These are phyloP conservation scores for Astreopora myriophthalma DNA, from an alignment of 64 coral and sea anemone species.

Conservation along the genomic window DNA sequence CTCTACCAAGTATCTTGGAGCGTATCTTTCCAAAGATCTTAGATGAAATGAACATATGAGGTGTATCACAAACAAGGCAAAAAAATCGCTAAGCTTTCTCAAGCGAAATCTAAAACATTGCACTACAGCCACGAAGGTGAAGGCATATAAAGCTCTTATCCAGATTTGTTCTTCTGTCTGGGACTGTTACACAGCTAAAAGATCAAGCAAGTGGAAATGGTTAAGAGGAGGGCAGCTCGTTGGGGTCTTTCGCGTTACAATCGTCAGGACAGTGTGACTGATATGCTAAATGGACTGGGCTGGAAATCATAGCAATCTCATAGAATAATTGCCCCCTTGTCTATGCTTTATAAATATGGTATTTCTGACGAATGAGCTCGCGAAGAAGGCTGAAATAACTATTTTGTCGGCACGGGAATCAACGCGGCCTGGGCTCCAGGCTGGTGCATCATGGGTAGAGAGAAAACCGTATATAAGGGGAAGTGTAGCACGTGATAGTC, in stretches of 20 bases:
- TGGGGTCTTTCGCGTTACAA: neutral
- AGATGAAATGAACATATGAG: slow-evolving; percentile 46
- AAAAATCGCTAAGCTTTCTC: too few relatives aligned
- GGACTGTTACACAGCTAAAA: too few relatives aligned
- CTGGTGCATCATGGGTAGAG: too few relatives aligned
- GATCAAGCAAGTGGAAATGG: too few relatives aligned
- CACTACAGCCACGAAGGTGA: neutral
- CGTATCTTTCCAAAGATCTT: slow-evolving; percentile 49
- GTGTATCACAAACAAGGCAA: neutral
- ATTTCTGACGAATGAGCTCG: too few relatives aligned
- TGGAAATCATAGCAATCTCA: neutral
- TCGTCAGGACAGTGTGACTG: neutral
- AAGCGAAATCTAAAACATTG: neutral
- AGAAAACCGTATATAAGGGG: too few relatives aligned
- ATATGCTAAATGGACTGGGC: neutral
- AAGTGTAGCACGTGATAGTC: too few relatives aligned
- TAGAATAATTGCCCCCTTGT: neutral
- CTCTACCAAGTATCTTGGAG: slow-evolving; percentile 44
- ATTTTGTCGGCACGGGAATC: too few relatives aligned
- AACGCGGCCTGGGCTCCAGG: too few relatives aligned
- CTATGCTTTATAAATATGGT: too few relatives aligned
- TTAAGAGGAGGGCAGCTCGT: neutral
- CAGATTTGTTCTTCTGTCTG: too few relatives aligned
- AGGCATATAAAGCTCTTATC: neutral
- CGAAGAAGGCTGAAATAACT: too few relatives aligned